Evolutionary conservation across 2,797 vertebrate species (phyloP).

Genomic region (Urocyon cinereoargenteus): DNA sequence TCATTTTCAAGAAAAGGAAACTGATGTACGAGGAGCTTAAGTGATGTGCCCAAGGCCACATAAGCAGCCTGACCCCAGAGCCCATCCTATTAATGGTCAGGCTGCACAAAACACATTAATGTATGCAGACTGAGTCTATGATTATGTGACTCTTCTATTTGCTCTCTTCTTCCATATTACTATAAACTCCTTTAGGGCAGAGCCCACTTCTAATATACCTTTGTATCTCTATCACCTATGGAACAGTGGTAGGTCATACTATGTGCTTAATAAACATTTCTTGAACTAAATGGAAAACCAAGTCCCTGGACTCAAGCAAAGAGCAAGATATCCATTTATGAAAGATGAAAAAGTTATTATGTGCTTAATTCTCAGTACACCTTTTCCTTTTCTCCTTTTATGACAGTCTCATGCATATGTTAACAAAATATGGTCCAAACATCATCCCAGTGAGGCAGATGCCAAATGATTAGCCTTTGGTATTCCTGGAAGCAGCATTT

Average conservation of each 20-base stretch:
- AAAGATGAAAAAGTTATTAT: background rate
- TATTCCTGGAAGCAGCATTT: conserved; percentile 61
- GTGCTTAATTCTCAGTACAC: background rate
- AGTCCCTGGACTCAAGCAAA: background rate
- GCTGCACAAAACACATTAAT: background rate
- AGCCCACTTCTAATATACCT: background rate
- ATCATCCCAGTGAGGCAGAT: background rate
- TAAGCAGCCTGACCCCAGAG: background rate
- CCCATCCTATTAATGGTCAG: background rate
- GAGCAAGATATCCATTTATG: background rate
- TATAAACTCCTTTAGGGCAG: background rate
- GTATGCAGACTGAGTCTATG: accelerated
- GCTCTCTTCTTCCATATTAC: background rate
- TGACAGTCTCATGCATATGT: conserved; percentile 20
- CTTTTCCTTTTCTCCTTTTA: conserved; percentile 11
- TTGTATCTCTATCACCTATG: background rate
- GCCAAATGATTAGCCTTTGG: background rate
- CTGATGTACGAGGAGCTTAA: background rate
- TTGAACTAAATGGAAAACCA: background rate
- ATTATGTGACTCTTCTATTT: background rate
- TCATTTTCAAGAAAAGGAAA: background rate
- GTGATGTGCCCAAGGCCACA: background rate
- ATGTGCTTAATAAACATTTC: conserved; percentile 56
- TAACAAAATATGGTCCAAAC: conserved; percentile 42
- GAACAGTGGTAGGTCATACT: background rate